Base-by-base conservation (phyloP, 2,797 vertebrate species). In the Tauraco hartlaubi region DNA sequence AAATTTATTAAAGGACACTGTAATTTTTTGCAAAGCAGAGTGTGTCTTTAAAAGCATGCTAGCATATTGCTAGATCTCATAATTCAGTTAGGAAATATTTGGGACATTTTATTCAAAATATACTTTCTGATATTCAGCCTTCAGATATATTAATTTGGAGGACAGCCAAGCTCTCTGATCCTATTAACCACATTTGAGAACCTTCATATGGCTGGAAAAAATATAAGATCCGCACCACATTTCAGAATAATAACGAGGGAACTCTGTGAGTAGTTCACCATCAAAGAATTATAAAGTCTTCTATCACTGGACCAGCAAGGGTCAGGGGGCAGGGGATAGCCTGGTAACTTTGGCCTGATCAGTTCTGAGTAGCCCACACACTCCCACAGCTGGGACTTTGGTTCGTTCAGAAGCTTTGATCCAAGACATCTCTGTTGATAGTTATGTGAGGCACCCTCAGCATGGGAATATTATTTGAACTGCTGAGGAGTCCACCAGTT, bases 121-220 rank as follows among this genome's bases (percentile, higher is more conserved):
- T 5, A 9, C 20, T 91, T 85, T 79, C 89, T 67, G 71, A 94
- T 89, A 92, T 80, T 67, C 72, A 63, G 35, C 78, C 1, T 29
- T 96, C 78, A 89, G 75, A 63, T 85, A 59, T 33, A 67, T 79
- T 92, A 91, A 91, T 94, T 82, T 95, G 84, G 78, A 92, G 31
- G 55, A 80, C 72, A 91, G 67, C 59, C 91, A 92, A 68, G 37
- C 41, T 83, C 54, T 90, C 89, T 94, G 75, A 94, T 92, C 78
- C 78, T 91, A 61, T 91, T 94, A 96, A 80, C 48, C 61, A 64
- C 52, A 67, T 89, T 76, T 67, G 59, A 82, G 94, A 94, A 77
- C 37, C 29, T 15, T 77, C 56, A 56, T 66, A 78, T 12, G 58
- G 1, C 44, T 89, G 31, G 20, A 77, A 77, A 91, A 88, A 95